Evolutionary conservation across 1,140 invertebrate genomes (phyloP), one percentile per base, ranked within the genome.

Genomic region (Euura saliciscinereae): DNA sequence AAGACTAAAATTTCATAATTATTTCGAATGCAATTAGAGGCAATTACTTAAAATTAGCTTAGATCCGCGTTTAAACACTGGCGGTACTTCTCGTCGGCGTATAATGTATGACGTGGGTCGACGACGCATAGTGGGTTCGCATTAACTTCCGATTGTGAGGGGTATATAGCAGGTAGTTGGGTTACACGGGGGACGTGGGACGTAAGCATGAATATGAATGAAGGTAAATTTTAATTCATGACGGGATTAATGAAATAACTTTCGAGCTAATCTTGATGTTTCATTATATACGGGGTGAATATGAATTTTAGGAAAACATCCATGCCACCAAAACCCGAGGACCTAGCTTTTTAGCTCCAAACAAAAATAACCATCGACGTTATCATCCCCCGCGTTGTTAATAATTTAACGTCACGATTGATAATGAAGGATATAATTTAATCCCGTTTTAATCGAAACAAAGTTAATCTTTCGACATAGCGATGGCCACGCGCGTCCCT

Each of bases 1-100:
- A 10, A 13, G 59, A 13, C 42, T 67, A 43, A 69, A 69, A 69
- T 69, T 69, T 69, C 8, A 69, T 44, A 44, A 69, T 69, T 69
- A 69, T 69, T 69, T 69, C 45, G 6, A 69, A 69, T 7, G 68
- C 68, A 69, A 69, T 69, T 69, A 69, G 68, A 69, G 68, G 45
- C 44, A 69, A 69, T 69, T 69, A 69, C 42, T 69, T 69, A 69
- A 69, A 69, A 69, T 69, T 69, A 69, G 45, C 44, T 69, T 28
- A 44, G 45, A 69, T 69, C 68, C n/a, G 44, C 6, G 68, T 8
- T 69, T 69, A 46, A 69, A 69, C 44, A 46, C 68, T 28, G 43
- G n/a, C 42, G 51, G 42, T 45, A 42, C 68, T 69, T 42, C 68
- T 44, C 43, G 8, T 28, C 66, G 0, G 43, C 28, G 28, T 46